A percentile compares a stretch with the other conserved stretches of the same genome.
Evolutionary conservation across 2,888 invertebrate species (phyloP).

Genomic region (Lymantria monacha): DNA sequence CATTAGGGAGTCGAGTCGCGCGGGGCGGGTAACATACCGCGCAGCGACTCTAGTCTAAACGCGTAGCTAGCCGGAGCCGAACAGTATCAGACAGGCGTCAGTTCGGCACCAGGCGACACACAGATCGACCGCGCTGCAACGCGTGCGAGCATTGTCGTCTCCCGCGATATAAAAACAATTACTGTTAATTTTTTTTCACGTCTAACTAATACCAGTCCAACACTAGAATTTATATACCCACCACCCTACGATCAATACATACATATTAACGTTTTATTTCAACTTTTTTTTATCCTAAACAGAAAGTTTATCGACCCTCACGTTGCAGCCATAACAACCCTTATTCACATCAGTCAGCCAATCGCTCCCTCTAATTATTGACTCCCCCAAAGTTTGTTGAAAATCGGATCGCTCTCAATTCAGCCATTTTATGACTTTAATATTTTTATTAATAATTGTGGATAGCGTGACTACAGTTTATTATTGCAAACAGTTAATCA

Average conservation of each 20-base stretch:
- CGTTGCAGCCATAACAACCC: conserved; percentile 71
- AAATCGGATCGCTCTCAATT: conserved; percentile 53
- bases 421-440: conserved; percentile 62
- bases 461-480: conserved; percentile 33
- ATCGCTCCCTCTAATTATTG: conserved; percentile 79
- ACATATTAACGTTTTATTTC: conserved; percentile 6
- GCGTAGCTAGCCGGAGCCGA: conserved; percentile 39
- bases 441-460: conserved; percentile 62
- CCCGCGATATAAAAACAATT: conserved; percentile 65
- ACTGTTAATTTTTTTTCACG: conserved; percentile 41
- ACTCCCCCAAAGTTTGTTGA: conserved; percentile 77
- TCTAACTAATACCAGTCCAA: conserved; percentile 16
- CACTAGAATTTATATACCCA: conserved; percentile 5
- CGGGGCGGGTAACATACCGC: conserved; percentile 73
- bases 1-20: conserved; percentile 43
- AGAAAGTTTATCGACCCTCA: conserved; percentile 76
- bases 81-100: conserved; percentile 61
- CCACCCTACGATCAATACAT: conserved; percentile 15
- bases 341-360: conserved; percentile 70
- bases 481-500: conserved; percentile 33
- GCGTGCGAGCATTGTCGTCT: conserved; percentile 43
- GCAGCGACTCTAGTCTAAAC: conserved; percentile 47
- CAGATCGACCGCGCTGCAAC: conserved; percentile 67
- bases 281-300: conserved; percentile 17
- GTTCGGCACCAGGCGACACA: conserved; percentile 70